phyloP scores from a whole-genome alignment of 2,113 vertebrate species.

The Vanacampus margaritifer region DNA sequence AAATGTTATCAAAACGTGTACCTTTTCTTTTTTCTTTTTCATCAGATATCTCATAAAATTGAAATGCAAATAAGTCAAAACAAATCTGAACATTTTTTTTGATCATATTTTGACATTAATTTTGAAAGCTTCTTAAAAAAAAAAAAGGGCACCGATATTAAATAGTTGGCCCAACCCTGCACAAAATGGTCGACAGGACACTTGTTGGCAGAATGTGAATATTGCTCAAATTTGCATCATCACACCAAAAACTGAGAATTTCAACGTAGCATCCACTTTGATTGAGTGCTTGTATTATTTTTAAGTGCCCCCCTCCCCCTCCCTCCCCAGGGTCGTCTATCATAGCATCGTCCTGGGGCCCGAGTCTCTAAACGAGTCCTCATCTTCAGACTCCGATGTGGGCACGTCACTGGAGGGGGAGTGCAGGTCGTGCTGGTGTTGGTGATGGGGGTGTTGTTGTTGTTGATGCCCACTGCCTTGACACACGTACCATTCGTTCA shows the following conservation, averaged over 20 bases:
- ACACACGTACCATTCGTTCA: conserved; percentile 98
- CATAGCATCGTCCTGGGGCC: conserved; percentile 89
- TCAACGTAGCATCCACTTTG: neutral
- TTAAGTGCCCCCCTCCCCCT: neutral
- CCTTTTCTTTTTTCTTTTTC: neutral
- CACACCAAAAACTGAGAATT: neutral
- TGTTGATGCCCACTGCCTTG: conserved; percentile 77
- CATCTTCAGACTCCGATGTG: conserved; percentile 86
- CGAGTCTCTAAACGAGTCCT: conserved; percentile 83
- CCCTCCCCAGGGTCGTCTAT: conserved; percentile 15
- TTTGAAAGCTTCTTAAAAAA: neutral
- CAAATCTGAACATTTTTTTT: neutral
- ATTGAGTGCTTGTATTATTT: neutral
- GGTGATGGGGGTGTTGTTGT: neutral
- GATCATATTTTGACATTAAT: neutral
- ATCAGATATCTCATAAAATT: neutral
- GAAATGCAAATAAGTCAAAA: neutral
- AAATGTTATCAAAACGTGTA: conserved; percentile 18
- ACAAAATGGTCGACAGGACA: neutral
- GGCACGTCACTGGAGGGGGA: conserved; percentile 85
- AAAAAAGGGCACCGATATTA: neutral
- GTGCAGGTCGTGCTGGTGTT: conserved; percentile 75
- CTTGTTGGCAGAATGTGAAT: conserved; percentile 2
- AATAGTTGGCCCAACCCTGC: neutral
- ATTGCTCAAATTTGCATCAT: neutral